phyloP scores from a whole-genome alignment of 2,113 vertebrate genomes.

The Sceloporus tristichus region DNA sequence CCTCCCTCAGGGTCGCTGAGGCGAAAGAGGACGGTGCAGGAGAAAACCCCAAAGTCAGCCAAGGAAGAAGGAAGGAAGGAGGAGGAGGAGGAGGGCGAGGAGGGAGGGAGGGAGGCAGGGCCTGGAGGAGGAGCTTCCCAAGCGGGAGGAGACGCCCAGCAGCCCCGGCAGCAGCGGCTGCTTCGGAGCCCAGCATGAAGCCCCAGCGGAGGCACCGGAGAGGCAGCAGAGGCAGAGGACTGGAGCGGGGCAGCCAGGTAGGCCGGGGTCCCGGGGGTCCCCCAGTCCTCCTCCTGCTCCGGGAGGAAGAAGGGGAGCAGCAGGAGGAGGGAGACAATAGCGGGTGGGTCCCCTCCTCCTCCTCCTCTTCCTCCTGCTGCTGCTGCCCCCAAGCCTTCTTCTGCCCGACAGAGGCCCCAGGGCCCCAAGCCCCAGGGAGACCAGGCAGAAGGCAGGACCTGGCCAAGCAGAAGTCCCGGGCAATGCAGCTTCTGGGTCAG shows the following conservation, averaged over 20 bases:
- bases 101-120: not conserved
- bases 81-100: constrained; percentile 12
- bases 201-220: not conserved
- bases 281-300: not conserved
- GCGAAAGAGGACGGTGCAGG: not conserved
- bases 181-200: constrained; percentile 6
- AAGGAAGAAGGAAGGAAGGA: not conserved
- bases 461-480: no score
- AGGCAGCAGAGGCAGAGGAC: not conserved
- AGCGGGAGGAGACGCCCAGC: constrained; percentile 15
- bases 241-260: not conserved
- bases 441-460: no score
- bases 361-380: not conserved
- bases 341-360: constrained; percentile 24
- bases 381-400: no score
- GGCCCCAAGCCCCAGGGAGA: no score
- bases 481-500: no score
- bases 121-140: constrained; percentile 27
- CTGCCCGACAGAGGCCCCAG: no score
- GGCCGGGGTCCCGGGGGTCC: not conserved
- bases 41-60: not conserved
- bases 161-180: not conserved
- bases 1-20: constrained; percentile 26
- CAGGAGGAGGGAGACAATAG: constrained; percentile 34
- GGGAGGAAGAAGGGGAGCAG: not conserved